Evolutionary conservation across 2,797 vertebrate genomes (phyloP), one percentile per base, ranked within the genome.

Genomic region (Vespertilio murinus): DNA sequence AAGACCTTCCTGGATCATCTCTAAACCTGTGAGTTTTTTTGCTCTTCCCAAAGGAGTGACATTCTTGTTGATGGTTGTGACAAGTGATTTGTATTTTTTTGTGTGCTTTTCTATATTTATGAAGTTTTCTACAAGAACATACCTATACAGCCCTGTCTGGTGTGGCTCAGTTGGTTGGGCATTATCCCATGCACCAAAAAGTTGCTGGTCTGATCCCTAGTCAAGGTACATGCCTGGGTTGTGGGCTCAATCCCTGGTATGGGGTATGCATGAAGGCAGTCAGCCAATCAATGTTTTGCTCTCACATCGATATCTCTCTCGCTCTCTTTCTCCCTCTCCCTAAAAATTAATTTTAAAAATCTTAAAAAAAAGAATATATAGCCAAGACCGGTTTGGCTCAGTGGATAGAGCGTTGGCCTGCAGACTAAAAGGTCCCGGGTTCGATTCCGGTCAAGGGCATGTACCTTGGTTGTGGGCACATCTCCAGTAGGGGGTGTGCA

Each of bases 51-150:
- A 40, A 93, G 45, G 25, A 90, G 65, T 82, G n/a, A 56, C 49
- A 71, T 78, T 77, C n/a, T 0, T 90, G 65, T 85, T 93, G 85
- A 59, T 84, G 18, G n/a, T 78, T 78, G n/a, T 79, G 59, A 59
- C 30, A 28, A n/a, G 42, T 78, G 38, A 73, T 81, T 94, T 87
- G 16, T 64, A 22, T 38, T 40, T 90, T 69, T 77, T 12, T 82
- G 45, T 91, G 45, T 82, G 69, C 25, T 92, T 95, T 93, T 95
- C 56, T 94, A 0, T 90, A 61, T 91, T 95, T 96, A 45, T 93
- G 70, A 67, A 25, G 47, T 90, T 91, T 96, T 91, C 18, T 83
- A 0, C 67, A 88, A 93, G 78, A 89, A 33, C 89, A 67, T 17
- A 52, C 8, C 90, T 78, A 56, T 1, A 80, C 30, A 65, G 17